phyloP scores from a whole-genome alignment of 2,888 invertebrate species.

The Aspidapion aeneum region DNA sequence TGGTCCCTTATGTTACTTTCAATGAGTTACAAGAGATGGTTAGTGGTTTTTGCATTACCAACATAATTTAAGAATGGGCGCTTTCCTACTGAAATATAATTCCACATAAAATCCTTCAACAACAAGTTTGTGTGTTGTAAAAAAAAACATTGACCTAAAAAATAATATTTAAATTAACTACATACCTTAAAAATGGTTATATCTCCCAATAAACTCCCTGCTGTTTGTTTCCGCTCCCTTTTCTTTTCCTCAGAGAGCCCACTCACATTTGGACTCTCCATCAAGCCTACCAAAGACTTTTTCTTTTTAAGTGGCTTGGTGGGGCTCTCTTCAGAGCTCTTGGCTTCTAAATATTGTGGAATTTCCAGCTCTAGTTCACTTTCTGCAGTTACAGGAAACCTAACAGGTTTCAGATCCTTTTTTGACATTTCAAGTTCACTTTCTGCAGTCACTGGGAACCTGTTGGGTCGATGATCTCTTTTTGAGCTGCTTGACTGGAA shows the following conservation, averaged over 20 bases:
- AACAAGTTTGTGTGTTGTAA: too few relatives aligned
- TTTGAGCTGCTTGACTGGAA: not conserved
- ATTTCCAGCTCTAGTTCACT: constrained; percentile 36
- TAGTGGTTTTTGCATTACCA: too few relatives aligned
- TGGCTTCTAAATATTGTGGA: constrained; percentile 22
- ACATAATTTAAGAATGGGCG: too few relatives aligned
- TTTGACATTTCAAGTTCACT: not conserved
- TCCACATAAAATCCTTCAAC: too few relatives aligned
- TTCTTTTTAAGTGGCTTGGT: not conserved
- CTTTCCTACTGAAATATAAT: too few relatives aligned
- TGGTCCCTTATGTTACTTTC: too few relatives aligned
- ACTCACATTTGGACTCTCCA: not conserved
- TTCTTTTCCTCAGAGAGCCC: constrained; percentile 19
- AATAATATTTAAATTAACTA: too few relatives aligned
- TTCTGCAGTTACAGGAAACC: constrained; percentile 40
- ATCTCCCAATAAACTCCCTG: not conserved
- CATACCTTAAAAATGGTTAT: not conserved
- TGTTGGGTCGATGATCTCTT: not conserved
- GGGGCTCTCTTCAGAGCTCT: not conserved
- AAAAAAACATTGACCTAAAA: too few relatives aligned
- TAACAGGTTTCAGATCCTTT: constrained; percentile 19
- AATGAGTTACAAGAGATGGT: too few relatives aligned
- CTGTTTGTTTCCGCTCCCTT: not conserved
- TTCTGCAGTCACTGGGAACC: not conserved
- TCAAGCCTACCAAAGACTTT: not conserved